Evolutionary conservation across 2,113 vertebrate species (phyloP).

Genomic region (Archocentrus centrarchus): DNA sequence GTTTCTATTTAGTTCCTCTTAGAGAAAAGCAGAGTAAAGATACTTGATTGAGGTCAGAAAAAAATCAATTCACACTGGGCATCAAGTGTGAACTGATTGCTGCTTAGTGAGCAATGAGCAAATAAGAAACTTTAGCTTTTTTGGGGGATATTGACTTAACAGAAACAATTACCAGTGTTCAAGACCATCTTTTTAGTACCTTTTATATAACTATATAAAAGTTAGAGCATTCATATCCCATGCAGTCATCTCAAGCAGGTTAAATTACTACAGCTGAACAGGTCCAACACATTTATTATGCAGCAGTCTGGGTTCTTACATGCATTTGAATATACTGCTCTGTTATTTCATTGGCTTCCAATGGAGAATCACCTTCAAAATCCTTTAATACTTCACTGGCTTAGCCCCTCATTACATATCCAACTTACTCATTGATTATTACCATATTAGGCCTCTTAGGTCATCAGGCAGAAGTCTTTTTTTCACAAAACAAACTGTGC

Average conservation of each 20-base stretch:
- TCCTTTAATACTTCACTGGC: not conserved
- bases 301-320: not conserved
- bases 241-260: not conserved
- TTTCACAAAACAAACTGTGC: not conserved
- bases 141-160: too few relatives aligned
- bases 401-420: not conserved
- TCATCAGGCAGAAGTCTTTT: not conserved
- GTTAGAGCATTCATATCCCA: not conserved
- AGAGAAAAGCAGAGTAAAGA: slow-evolving; percentile 3
- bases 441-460: not conserved
- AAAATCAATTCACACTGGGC: not conserved
- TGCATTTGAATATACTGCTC: not conserved
- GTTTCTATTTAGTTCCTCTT: not conserved
- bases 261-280: not conserved
- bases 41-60: not conserved
- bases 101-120: too few relatives aligned
- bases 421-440: slow-evolving; percentile 5
- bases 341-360: not conserved
- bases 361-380: not conserved
- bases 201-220: not conserved
- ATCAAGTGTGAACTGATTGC: not conserved
- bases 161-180: too few relatives aligned
- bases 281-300: not conserved
- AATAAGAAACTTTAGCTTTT: too few relatives aligned
- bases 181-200: not conserved